Evolutionary conservation across 2,797 vertebrate genomes (phyloP).

Genomic region (Phaenicophaeus curvirostris): DNA sequence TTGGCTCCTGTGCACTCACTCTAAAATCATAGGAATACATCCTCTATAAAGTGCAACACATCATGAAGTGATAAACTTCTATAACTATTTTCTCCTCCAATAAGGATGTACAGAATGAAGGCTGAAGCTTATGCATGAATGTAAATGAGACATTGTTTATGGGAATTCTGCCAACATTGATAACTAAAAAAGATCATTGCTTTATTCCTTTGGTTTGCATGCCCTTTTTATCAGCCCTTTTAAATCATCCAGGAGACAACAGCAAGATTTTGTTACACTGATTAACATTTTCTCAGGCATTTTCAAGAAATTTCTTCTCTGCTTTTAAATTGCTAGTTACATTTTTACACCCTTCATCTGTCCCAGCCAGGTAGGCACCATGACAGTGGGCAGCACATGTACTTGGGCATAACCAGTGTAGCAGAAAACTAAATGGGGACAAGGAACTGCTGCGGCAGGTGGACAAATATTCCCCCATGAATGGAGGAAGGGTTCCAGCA

Average conservation of each 20-base stretch:
- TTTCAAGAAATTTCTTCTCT: background rate
- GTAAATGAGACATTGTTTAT: background rate
- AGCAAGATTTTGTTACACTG: background rate
- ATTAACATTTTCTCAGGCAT: background rate
- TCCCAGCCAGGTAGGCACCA: background rate
- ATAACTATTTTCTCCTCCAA: background rate
- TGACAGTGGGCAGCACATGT: background rate
- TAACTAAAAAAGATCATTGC: background rate
- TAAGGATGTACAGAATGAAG: background rate
- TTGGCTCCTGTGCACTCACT: background rate
- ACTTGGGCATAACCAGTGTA: background rate
- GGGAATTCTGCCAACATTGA: background rate
- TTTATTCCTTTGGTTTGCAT: background rate
- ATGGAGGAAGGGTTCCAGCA: background rate
- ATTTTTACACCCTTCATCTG: background rate
- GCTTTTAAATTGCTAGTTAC: background rate
- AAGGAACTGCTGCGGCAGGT: background rate
- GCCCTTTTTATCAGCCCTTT: background rate
- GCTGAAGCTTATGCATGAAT: background rate
- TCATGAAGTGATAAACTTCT: background rate
- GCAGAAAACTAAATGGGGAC: background rate
- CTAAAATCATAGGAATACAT: background rate
- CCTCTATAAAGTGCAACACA: background rate
- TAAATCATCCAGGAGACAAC: background rate
- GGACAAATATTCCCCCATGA: background rate